Conservation (phyloP, 1,140 invertebrate genomes). For the Hylyphantes graminicola region DNA sequence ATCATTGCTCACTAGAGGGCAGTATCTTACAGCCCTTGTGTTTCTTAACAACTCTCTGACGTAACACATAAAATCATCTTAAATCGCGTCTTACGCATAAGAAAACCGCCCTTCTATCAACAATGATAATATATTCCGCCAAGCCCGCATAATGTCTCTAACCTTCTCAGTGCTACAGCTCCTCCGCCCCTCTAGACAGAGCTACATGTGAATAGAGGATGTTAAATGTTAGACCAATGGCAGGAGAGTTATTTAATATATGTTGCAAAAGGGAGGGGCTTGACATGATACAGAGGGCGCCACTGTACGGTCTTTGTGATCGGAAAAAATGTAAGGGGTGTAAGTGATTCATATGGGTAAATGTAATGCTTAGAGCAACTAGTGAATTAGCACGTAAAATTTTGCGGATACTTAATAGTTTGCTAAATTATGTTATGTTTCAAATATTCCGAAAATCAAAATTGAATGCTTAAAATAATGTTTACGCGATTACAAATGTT, state of each 20-base stretch:
- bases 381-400: too few relatives aligned
- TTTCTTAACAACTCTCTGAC: slow-evolving; percentile 20
- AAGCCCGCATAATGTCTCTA: slow-evolving; percentile 21
- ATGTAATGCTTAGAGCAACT: too few relatives aligned
- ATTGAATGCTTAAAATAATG: too few relatives aligned
- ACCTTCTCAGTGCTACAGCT: neutral
- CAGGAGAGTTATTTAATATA: slow-evolving; percentile 5
- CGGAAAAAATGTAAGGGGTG: too few relatives aligned
- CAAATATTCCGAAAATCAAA: too few relatives aligned
- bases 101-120: neutral
- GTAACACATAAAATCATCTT: slow-evolving; percentile 33
- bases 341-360: too few relatives aligned
- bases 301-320: slow-evolving; percentile 9
- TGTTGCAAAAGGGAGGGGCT: slow-evolving; percentile 41
- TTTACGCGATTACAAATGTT: too few relatives aligned
- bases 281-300: slow-evolving; percentile 42
- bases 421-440: too few relatives aligned
- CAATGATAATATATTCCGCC: slow-evolving; percentile 38
- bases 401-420: too few relatives aligned
- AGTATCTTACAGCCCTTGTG: slow-evolving; percentile 43
- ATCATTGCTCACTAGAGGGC: slow-evolving; percentile 51
- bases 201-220: slow-evolving; percentile 16
- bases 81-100: slow-evolving; percentile 12
- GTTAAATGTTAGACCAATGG: slow-evolving; percentile 37
- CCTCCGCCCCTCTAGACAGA: neutral